phyloP scores from a whole-genome alignment of 2,888 invertebrate genomes.

The Ischnus inquisitorius region DNA sequence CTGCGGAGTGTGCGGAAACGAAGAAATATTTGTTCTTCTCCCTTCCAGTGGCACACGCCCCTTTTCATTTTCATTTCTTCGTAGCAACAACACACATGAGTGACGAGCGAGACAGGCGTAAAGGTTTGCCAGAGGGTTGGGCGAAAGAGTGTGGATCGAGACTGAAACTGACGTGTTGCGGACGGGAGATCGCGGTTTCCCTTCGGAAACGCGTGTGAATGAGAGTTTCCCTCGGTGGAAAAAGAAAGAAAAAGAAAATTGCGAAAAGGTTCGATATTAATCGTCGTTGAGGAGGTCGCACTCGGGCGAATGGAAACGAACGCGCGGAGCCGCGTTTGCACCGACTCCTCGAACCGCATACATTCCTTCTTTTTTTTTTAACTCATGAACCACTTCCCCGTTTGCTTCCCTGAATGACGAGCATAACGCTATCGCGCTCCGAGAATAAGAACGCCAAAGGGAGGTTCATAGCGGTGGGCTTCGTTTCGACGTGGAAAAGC shows the following conservation, averaged over 20 bases:
- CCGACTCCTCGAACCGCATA: constrained; percentile 44
- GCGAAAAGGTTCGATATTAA: constrained; percentile 64
- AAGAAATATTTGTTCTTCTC: constrained; percentile 58
- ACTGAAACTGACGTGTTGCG: constrained; percentile 18
- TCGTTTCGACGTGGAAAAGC: constrained; percentile 42
- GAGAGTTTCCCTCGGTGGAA: constrained; percentile 55
- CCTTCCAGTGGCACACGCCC: constrained; percentile 40
- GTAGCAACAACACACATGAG: constrained; percentile 57
- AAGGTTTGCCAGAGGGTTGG: constrained; percentile 29
- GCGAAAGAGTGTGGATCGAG: background rate
- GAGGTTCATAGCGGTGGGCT: constrained; percentile 30
- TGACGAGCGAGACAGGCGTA: constrained; percentile 64
- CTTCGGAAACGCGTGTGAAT: constrained; percentile 50
- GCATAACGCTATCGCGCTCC: constrained; percentile 16
- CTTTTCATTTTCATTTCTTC: constrained; percentile 67
- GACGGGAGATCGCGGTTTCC: constrained; percentile 9
- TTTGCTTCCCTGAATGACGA: constrained; percentile 28
- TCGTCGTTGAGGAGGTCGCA: constrained; percentile 56
- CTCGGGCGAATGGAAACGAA: constrained; percentile 60
- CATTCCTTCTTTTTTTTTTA: constrained; percentile 25
- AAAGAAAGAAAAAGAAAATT: too few relatives aligned
- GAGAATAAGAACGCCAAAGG: constrained; percentile 54
- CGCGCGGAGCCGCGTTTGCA: constrained; percentile 31
- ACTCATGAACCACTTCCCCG: constrained; percentile 20
- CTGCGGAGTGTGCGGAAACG: constrained; percentile 32